phyloP scores from a whole-genome alignment of 2,797 vertebrate species.

The Smutsia temminckii region DNA sequence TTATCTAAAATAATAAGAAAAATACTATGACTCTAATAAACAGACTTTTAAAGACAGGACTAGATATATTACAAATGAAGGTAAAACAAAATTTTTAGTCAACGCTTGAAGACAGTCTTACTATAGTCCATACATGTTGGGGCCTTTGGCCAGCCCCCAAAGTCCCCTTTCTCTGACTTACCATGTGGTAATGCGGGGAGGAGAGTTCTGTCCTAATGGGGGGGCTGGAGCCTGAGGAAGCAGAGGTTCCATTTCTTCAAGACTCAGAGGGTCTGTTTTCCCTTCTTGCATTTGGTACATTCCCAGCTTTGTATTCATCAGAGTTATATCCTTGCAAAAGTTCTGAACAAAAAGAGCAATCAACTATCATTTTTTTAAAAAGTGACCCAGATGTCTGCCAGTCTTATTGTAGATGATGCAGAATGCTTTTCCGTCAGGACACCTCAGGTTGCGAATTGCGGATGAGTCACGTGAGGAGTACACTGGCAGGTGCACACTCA shows the following conservation, averaged over 20 bases:
- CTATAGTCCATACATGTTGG: neutral
- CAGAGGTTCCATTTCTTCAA: neutral
- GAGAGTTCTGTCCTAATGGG: rapidly evolving
- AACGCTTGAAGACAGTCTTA: neutral
- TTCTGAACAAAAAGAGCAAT: neutral
- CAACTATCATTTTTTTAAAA: neutral
- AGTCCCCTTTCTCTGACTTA: neutral
- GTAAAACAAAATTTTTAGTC: neutral
- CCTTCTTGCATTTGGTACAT: neutral
- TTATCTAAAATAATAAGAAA: neutral
- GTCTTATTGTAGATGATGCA: neutral
- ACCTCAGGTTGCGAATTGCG: neutral
- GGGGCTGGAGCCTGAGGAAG: neutral
- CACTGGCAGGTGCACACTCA: neutral
- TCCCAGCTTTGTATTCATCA: slow-evolving; percentile 12
- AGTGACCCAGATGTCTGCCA: neutral
- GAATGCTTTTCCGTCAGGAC: neutral
- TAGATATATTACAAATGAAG: neutral
- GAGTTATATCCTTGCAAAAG: slow-evolving; percentile 44
- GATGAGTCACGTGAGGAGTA: neutral
- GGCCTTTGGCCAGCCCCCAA: neutral
- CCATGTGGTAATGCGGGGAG: neutral
- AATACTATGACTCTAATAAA: neutral
- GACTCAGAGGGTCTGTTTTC: neutral
- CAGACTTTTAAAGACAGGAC: neutral